Base-by-base conservation (phyloP, 2,888 invertebrate species). In the Neelides folsomi region DNA sequence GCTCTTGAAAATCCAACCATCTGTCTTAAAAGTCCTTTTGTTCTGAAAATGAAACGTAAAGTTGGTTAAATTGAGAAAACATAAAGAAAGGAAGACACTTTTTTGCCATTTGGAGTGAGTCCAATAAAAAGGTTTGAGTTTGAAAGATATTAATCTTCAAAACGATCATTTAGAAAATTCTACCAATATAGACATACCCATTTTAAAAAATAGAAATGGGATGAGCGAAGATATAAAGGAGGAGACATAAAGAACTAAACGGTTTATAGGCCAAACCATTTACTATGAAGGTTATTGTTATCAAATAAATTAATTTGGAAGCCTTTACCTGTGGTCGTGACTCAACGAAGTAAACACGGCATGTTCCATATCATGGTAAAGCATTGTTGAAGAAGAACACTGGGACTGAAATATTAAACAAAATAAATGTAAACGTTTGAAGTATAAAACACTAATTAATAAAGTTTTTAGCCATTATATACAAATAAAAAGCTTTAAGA, bases 321-420 rank as follows among this genome's bases (percentile, higher is more conserved):
- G 52, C 58, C 68, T 70, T 71, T 68, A 73, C 73, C 70, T 57
- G 54, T 67, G 64, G 62, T 67, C 67, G 55, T 71, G 70, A 46
- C 70, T 67, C 38, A 73, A 62, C 53, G 67, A 65, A 55, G 69
- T 69, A 57, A 70, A 66, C n/a, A 69, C 66, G 20, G 69, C 66
- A 50, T 67, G 68, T 47, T 73, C 71, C 54, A 70, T 65, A 37
- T 72, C 66, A 56, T 71, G 68, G 56, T 70, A 68, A 16, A 56
- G 46, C 8, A 57, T 37, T 2, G 69, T 69, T 15, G 67, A 66
- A 34, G 66, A 66, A 43, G 71, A 71, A 68, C 71, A 73, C 55
- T 67, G 69, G 47, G 69, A 70, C 70, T 70, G 64, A 58, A 66
- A 68, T 56, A 56, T 63, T 57, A 27, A 27, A 27, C 27, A 27